These are phyloP conservation scores for Apostichopus californicus DNA, from an alignment of 35 echinoderm and acorn worm genomes.

Conservation along the genomic window DNA sequence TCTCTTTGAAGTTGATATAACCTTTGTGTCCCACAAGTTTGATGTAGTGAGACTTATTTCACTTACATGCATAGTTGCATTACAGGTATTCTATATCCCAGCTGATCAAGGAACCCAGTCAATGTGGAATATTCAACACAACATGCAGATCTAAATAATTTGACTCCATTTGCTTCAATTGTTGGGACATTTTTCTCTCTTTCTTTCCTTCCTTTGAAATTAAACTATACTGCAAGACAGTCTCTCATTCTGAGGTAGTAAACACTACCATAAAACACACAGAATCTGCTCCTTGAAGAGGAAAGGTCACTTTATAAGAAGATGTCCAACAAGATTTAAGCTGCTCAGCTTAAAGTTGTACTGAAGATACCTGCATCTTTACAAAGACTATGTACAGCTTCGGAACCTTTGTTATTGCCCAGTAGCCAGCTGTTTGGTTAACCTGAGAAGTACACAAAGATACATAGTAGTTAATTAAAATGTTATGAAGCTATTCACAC, in stretches of 20 bases:
- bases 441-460: background rate
- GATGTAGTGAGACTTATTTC: too few relatives aligned
- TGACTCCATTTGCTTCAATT: background rate
- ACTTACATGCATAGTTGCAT: too few relatives aligned
- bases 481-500: too few relatives aligned
- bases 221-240: background rate
- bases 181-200: background rate
- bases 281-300: background rate
- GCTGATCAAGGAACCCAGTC: too few relatives aligned
- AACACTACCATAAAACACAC: background rate
- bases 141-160: background rate
- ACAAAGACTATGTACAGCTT: conserved; percentile 24
- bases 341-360: background rate
- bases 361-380: conserved; percentile 21
- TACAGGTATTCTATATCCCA: too few relatives aligned
- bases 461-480: too few relatives aligned
- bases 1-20: too few relatives aligned
- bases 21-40: too few relatives aligned
- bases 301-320: conserved; percentile 14
- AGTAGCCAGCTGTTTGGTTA: conserved; percentile 26
- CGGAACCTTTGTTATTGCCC: conserved; percentile 16
- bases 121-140: too few relatives aligned
- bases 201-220: background rate
- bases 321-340: background rate
- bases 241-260: background rate